phyloP scores from a whole-genome alignment of 2,113 vertebrate genomes.

The Notechis scutatus region DNA sequence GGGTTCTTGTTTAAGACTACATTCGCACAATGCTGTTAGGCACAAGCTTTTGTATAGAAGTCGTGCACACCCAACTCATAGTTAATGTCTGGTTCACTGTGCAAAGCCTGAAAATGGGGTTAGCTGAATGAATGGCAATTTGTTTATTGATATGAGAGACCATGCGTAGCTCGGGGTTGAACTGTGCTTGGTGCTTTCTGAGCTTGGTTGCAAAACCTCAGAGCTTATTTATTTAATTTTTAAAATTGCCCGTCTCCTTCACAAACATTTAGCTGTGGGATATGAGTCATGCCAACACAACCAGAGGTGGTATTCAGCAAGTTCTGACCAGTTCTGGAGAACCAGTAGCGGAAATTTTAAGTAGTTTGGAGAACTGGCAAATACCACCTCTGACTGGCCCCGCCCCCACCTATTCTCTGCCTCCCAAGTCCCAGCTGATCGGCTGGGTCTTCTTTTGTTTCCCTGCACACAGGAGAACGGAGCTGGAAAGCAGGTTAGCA shows the following conservation, averaged over 20 bases:
- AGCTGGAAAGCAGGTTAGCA: too few relatives aligned
- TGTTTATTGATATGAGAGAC: not conserved
- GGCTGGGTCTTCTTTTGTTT: too few relatives aligned
- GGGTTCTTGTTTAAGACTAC: not conserved
- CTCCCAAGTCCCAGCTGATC: too few relatives aligned
- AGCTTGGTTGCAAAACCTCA: not conserved
- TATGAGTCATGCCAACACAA: not conserved
- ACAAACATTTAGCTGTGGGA: not conserved
- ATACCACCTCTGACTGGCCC: too few relatives aligned
- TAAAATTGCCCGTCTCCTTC: not conserved
- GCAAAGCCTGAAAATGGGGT: not conserved
- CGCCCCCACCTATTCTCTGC: too few relatives aligned
- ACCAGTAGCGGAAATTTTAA: too few relatives aligned
- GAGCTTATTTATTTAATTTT: not conserved
- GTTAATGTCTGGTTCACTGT: not conserved
- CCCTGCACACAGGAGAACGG: too few relatives aligned
- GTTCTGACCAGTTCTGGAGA: too few relatives aligned
- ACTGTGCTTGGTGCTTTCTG: not conserved
- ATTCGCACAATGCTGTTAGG: not conserved
- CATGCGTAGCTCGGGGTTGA: not conserved
- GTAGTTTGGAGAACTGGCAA: too few relatives aligned
- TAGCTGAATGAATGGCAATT: not conserved
- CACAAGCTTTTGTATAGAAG: not conserved
- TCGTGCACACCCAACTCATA: not conserved
- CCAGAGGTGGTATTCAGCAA: too few relatives aligned